Percentiles rank a stretch among this genome's conserved stretches.
Conservation (phyloP, 2,888 invertebrate genomes). For the Spilosoma lubricipeda region DNA sequence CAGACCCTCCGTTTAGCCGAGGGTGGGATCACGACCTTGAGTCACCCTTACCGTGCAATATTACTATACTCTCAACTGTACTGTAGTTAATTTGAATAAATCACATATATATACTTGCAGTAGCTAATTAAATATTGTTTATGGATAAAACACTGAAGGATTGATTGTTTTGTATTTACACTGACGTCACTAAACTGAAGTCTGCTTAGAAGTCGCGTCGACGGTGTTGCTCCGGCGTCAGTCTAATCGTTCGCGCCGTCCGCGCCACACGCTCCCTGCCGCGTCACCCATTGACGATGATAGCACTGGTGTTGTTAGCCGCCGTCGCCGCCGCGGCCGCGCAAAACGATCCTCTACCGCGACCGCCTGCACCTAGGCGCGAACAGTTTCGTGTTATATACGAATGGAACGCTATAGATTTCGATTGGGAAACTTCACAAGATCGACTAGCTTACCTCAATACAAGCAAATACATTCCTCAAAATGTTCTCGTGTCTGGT, state of each 20-base stretch:
- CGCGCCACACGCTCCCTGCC: slow-evolving; percentile 70
- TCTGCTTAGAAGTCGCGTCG: slow-evolving; percentile 42
- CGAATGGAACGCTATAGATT: slow-evolving; percentile 91
- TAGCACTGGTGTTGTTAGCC: slow-evolving; percentile 66
- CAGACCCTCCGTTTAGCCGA: slow-evolving; percentile 74
- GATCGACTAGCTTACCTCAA: slow-evolving; percentile 84
- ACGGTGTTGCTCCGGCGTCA: slow-evolving; percentile 65
- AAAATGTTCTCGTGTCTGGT: slow-evolving; percentile 89
- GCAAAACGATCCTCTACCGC: slow-evolving; percentile 69
- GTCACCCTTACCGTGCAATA: slow-evolving; percentile 55
- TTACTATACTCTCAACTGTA: slow-evolving; percentile 19
- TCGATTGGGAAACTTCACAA: slow-evolving; percentile 88
- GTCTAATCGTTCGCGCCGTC: slow-evolving; percentile 72
- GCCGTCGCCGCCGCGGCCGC: slow-evolving; percentile 76
- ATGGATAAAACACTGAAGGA: slow-evolving; percentile 53
- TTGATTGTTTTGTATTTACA: slow-evolving; percentile 58
- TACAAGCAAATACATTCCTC: slow-evolving; percentile 87
- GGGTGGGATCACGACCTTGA: slow-evolving; percentile 75
- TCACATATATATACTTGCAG: slow-evolving; percentile 50
- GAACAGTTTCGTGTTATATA: slow-evolving; percentile 89
- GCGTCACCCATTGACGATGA: slow-evolving; percentile 64
- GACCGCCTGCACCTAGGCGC: slow-evolving; percentile 68
- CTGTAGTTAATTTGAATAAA: slow-evolving; percentile 27
- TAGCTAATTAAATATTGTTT: slow-evolving; percentile 48
- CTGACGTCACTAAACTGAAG: slow-evolving; percentile 47